A percentile compares a stretch with the other conserved stretches of the same genome.
phyloP scores from a whole-genome alignment of 2,113 vertebrate genomes.

The Irena cyanogastra region DNA sequence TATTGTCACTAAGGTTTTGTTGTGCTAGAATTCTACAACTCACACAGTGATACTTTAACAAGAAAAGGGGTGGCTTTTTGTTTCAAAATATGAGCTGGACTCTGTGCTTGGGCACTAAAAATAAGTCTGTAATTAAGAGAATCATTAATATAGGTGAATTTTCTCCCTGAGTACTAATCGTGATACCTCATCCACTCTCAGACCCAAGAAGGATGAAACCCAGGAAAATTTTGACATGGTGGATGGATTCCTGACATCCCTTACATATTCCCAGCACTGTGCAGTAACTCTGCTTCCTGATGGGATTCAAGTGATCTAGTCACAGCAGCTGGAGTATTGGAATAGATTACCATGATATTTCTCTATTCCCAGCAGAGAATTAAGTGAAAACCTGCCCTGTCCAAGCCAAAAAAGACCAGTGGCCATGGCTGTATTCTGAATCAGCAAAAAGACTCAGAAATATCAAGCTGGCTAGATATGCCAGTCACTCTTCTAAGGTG shows the following conservation, averaged over 20 bases:
- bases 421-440: neutral
- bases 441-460: neutral
- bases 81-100: neutral
- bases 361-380: neutral
- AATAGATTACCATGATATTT: neutral
- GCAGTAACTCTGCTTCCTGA: neutral
- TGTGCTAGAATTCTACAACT: neutral
- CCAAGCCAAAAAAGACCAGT: neutral
- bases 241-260: neutral
- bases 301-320: neutral
- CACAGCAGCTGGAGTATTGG: neutral
- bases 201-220: neutral
- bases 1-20: neutral
- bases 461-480: neutral
- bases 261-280: neutral
- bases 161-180: neutral
- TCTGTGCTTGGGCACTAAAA: neutral
- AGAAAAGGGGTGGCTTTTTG: accelerated
- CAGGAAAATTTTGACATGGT: neutral
- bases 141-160: neutral
- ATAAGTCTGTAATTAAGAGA: neutral
- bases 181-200: neutral
- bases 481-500: neutral
- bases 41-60: neutral
- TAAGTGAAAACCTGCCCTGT: neutral